Evolutionary conservation across 2,797 vertebrate genomes (phyloP).

Genomic region (Epinephelus awoara): DNA sequence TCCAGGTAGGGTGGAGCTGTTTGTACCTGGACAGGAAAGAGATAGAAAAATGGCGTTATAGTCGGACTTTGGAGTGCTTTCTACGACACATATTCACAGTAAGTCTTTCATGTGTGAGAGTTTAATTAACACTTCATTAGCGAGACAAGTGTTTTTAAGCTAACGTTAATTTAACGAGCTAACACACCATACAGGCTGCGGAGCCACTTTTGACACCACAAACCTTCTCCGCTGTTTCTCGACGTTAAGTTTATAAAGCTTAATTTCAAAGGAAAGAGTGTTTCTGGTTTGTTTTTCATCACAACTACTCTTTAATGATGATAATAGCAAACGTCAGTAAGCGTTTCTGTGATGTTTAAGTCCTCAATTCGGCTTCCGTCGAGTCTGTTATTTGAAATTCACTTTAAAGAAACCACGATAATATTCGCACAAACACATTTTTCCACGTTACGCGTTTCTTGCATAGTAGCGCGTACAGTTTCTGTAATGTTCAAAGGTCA

Average conservation of each 20-base stretch:
- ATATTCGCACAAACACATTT: not conserved
- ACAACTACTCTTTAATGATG: not conserved
- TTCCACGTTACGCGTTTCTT: rapidly evolving
- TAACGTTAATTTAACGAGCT: not conserved
- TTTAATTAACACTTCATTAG: not conserved
- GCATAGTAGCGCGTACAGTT: rapidly evolving
- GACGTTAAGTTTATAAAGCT: not conserved
- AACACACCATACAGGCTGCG: rapidly evolving
- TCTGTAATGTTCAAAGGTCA: not conserved
- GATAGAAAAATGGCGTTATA: conserved; percentile 17
- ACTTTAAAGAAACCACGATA: not conserved
- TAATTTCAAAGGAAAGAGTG: not conserved
- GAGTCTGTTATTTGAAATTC: not conserved
- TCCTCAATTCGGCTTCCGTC: not conserved
- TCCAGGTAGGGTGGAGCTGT: conserved; percentile 42
- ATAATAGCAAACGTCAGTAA: rapidly evolving
- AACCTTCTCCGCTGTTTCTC: not conserved
- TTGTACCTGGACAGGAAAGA: conserved; percentile 28
- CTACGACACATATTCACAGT: conserved; percentile 42
- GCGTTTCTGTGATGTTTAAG: not conserved
- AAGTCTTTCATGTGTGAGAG: conserved; percentile 27
- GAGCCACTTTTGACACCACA: not conserved
- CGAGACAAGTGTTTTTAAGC: too few species aligned
- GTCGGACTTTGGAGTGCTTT: not conserved
- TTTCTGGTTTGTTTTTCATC: not conserved